Percentiles rank a stretch among this genome's conserved stretches.
Conservation (phyloP, 1,140 invertebrate species). For the Procambarus virginalis region DNA sequence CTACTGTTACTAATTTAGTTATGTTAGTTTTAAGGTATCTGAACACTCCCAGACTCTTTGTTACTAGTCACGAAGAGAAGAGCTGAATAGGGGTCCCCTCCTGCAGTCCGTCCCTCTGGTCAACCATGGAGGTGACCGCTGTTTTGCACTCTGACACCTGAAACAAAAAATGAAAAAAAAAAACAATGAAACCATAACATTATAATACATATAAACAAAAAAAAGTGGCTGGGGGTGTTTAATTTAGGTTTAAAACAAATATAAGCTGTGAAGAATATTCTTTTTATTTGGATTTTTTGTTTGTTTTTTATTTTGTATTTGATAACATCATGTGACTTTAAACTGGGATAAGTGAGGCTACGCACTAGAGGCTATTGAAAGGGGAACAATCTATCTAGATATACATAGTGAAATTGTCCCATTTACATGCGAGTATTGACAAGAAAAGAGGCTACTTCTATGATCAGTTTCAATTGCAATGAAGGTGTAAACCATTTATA, state of each 20-base stretch:
- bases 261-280: conserved; percentile 15
- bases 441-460: background rate
- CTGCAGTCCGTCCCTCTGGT: background rate
- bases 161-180: background rate
- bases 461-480: background rate
- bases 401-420: background rate
- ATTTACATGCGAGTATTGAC: too few species aligned
- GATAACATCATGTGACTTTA: conserved; percentile 18
- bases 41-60: background rate
- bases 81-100: background rate
- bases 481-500: too few species aligned
- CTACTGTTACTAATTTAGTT: background rate
- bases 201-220: background rate
- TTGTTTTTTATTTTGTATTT: background rate
- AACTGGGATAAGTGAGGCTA: conserved; percentile 35
- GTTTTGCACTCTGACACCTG: background rate
- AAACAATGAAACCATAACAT: background rate
- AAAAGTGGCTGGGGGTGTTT: conserved; percentile 1
- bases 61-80: background rate
- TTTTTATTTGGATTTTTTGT: background rate
- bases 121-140: background rate
- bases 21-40: background rate
- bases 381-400: conserved; percentile 1
- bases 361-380: conserved; percentile 11
- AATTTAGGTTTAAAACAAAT: background rate